Base-by-base conservation (phyloP, 2,888 invertebrate species). In the Pantelozetes paolii region DNA sequence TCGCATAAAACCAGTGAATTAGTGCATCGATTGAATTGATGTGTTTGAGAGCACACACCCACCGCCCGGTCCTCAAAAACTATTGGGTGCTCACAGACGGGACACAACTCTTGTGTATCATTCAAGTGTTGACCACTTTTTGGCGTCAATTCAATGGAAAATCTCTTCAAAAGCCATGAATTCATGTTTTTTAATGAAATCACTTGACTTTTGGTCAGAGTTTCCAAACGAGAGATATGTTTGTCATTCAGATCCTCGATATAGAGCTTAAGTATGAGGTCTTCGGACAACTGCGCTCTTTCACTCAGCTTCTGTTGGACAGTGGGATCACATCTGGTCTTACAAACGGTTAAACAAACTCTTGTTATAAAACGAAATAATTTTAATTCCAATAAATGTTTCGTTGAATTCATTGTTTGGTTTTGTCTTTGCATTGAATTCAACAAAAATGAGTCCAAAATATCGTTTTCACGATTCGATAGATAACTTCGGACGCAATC, bases 1-100 rank as follows among this genome's bases (percentile, higher is more conserved):
- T 62, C 59, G 30, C 59, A 62, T 30, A 62, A 62, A 62, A 62
- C 59, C 26, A 62, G 15, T 62, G 59, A 62, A 62, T 62, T 62
- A 13, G 26, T n/a, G 59, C 59, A 62, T 13, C 59, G n/a, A 1
- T 23, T 15, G 59, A 62, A 62, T 1, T n/a, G 59, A 62, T 62
- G 59, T 9, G 30, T 8, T 23, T 62, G 28, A 15, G 9, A n/a
- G 23, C 59, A 62, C 32, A 11, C 6, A 11, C 59, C 59, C 2
- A 11, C 9, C 8, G 28, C 13, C 9, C n/a, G 9, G 23, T 26
- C 30, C 18, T 30, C 30, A 18, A 62, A 62, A 1, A 30, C 59
- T 8, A 62, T 62, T 26, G 1, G 30, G 6, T 62, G 15, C 3
- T 30, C 32, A 62, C 59, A 62, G 3, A 62, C 30, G 2, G 30